A percentile compares a stretch with the other conserved stretches of the same genome.
These are phyloP conservation scores for Rhynchonema sp. DNA, from an alignment of 2,888 invertebrate species.

Conservation along the genomic window DNA sequence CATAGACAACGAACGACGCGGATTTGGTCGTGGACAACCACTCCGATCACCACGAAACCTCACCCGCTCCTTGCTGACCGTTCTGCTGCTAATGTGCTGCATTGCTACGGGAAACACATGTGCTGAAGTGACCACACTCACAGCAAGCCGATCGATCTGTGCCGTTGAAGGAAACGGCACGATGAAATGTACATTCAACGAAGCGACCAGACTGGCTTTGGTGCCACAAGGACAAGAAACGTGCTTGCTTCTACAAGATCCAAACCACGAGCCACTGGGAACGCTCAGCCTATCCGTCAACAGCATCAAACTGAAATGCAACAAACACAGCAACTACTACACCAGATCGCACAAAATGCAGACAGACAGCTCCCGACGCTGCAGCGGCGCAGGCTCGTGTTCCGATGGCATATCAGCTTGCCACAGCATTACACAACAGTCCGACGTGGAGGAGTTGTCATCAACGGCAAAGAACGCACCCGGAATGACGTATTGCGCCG, in stretches of 20 bases:
- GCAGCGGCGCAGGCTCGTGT: background rate
- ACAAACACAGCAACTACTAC: background rate
- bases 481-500: constrained; percentile 1
- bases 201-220: background rate
- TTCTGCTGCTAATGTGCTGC: background rate
- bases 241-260: background rate
- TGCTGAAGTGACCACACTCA: background rate
- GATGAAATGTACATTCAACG: background rate
- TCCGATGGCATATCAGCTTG: too few relatives aligned
- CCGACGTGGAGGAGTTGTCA: background rate
- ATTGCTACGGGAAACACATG: background rate
- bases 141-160: background rate
- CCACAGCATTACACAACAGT: too few relatives aligned
- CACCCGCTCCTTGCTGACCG: background rate
- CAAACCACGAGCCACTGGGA: background rate
- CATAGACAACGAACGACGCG: background rate
- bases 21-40: background rate
- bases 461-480: background rate
- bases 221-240: constrained; percentile 2
- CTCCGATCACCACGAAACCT: background rate
- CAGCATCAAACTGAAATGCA: background rate
- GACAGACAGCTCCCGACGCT: background rate
- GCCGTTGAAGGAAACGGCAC: background rate
- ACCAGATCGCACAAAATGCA: background rate
- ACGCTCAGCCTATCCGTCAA: background rate